phyloP scores from a whole-genome alignment of 2,113 vertebrate genomes.

The Condylura cristata region DNA sequence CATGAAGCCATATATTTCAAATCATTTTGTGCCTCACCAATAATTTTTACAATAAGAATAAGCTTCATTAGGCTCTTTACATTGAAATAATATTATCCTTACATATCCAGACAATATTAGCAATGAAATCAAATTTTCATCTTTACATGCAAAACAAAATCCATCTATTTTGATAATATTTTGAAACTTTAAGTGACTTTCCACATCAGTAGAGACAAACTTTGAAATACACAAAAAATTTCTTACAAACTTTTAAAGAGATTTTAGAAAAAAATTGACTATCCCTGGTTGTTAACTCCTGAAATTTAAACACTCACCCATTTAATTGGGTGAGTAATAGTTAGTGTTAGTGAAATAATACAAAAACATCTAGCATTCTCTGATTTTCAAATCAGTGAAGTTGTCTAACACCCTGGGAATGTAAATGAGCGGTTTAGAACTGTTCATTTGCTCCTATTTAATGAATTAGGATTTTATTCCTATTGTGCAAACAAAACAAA shows the following conservation, averaged over 20 bases:
- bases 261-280: background rate
- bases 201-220: background rate
- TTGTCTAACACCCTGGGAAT: background rate
- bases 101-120: background rate
- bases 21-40: background rate
- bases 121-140: conserved; percentile 15
- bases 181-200: conserved; percentile 33
- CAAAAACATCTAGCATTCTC: background rate
- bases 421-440: background rate
- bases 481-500: conserved; percentile 24
- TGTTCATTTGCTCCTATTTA: background rate
- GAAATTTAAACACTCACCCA: background rate
- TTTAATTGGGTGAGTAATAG: background rate
- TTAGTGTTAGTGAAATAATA: background rate
- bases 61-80: background rate
- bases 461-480: conserved; percentile 19
- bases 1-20: background rate
- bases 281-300: background rate
- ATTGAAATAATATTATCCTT: background rate
- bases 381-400: background rate
- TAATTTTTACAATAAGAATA: background rate
- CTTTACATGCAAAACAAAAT: background rate
- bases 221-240: background rate
- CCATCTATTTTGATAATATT: background rate
- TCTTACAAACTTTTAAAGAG: background rate